These are phyloP conservation scores for Psittacus erithacus DNA, from an alignment of 2,113 vertebrate species.

Conservation along the genomic window DNA sequence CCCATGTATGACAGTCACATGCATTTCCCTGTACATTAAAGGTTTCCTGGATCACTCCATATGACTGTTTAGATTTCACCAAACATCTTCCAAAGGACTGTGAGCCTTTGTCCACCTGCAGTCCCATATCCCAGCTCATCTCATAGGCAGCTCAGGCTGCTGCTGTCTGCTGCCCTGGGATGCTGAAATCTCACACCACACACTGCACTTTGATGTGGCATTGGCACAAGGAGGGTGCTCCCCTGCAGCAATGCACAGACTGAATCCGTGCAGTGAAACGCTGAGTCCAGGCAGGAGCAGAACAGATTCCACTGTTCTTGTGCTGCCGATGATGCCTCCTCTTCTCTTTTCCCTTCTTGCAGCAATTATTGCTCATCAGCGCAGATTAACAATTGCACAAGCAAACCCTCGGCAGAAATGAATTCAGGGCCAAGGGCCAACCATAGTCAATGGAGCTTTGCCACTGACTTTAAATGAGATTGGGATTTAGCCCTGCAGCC, in stretches of 20 bases:
- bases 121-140: neutral
- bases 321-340: neutral
- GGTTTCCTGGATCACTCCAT: neutral
- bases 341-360: slow-evolving; percentile 15
- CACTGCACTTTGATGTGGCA: slow-evolving; percentile 40
- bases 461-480: slow-evolving; percentile 9
- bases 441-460: neutral
- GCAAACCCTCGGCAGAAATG: slow-evolving; percentile 1
- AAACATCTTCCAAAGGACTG: neutral
- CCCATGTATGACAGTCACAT: neutral
- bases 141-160: neutral
- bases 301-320: neutral
- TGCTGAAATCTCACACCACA: neutral
- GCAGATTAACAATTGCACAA: slow-evolving; percentile 35
- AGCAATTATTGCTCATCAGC: slow-evolving; percentile 46
- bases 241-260: neutral
- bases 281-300: neutral
- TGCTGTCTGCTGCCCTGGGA: neutral
- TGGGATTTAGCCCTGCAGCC: slow-evolving; percentile 50
- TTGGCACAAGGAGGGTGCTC: slow-evolving; percentile 27
- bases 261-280: neutral
- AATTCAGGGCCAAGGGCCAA: slow-evolving; percentile 41
- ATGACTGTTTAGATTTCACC: neutral
- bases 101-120: neutral
- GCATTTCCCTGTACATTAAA: neutral